Base-by-base conservation (phyloP, 2,888 invertebrate species). In the Hydrotaea diabolus region DNA sequence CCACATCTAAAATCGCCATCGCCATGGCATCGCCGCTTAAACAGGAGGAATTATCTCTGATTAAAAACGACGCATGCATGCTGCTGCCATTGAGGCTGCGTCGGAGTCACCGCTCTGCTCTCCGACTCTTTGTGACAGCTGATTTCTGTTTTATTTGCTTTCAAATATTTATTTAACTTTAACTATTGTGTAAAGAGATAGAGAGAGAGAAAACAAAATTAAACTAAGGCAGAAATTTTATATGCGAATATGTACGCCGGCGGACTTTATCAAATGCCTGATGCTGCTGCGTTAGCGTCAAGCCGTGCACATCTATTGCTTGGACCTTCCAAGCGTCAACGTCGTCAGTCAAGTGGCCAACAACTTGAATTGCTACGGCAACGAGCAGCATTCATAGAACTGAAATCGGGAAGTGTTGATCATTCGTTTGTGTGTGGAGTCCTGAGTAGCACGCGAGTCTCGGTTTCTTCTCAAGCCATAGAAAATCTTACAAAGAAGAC, bases 41-140 rank as follows among this genome's bases (percentile, higher is more conserved):
- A 57, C 76, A 75, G 72, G 55, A 49, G 36, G 80, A 86, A 86
- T 84, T 83, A 82, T 77, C 75, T 46, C 88, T 89, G 88, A 90
- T 89, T 89, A 89, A 89, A 88, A 88, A 78, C 87, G 89, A 88
- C 75, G 77, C 77, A 46, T 53, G 77, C 26, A 23, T 75, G 80
- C 43, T 73, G 85, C 77, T 80, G 74, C 73, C 83, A 77, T 13
- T 39, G 83, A 85, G 82, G 85, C 78, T 82, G 23, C 55, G 71
- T 2, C 31, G 7, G 39, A 59, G 57, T 39, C 19, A 62, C n/a
- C 21, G 26, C 13, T 55, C 36, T 31, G 53, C 13, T 57, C 81
- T 49, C 43, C 59, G 73, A 76, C 13, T 15, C 83, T 84, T 76
- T 46, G 74, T 39, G 59, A 73, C 77, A 78, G 78, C 72, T 66